Evolutionary conservation across 2,113 vertebrate species (phyloP), one percentile per base, ranked within the genome.

Genomic region (Gorilla gorilla): DNA sequence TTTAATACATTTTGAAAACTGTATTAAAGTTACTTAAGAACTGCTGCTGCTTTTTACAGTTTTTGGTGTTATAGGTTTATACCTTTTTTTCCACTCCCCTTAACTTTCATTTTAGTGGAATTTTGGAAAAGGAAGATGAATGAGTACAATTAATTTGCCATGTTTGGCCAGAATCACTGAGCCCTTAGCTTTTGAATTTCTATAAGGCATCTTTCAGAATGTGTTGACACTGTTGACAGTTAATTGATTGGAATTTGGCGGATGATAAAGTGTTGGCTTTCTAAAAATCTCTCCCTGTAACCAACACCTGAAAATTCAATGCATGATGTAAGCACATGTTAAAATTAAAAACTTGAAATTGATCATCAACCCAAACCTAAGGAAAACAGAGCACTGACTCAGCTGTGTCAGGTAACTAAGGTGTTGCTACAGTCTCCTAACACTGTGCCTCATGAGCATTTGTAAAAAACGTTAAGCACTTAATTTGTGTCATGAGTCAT

Each of bases 101-200:
- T 94, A 57, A 90, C 20, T 95, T 97, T 90, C 17, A 94, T 85
- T 91, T 94, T 72, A 94, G 48, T 92, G 83, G n/a, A 45, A 64
- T 94, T 98, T 97, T 92, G 86, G 84, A 90, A 93, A 96, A 81
- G 82, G 78, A 94, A 96, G 86, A 96, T 84, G 84, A 93, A 94
- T 95, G 32, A 90, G 25, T 95, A 50, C 32, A 93, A 92, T 97
- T 97, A 83, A 90, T 96, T 95, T 89, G 38, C n/a, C 8, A 5
- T 80, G 66, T 92, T 97, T 97, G 87, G 84, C 72, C 55, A 76
- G 86, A 95, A 91, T 97, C 88, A 90, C 64, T 85, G 85, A 97
- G 27, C n/a, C 75, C 48, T 92, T 52, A 89, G 93, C 57, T 94
- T 78, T 92, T 92, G 59, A 94, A 94, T 97, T 96, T 97, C 45